phyloP scores from a whole-genome alignment of 2,113 vertebrate species.

The Mormyrus lacerda region DNA sequence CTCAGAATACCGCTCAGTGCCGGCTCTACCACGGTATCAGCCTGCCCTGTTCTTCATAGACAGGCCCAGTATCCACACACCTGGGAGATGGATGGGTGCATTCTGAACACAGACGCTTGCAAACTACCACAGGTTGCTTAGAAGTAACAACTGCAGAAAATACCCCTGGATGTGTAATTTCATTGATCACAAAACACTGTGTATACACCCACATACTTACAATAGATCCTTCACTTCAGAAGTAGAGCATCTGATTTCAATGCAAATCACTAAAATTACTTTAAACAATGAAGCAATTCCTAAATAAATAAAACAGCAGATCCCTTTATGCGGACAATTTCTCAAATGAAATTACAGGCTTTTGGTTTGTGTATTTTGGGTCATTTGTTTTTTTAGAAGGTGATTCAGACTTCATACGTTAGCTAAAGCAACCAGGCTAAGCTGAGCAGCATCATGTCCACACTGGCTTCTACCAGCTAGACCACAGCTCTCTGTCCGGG shows the following conservation, averaged over 20 bases:
- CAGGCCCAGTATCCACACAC: neutral
- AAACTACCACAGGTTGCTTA: neutral
- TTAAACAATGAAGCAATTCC: neutral
- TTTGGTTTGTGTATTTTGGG: neutral
- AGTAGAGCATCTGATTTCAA: neutral
- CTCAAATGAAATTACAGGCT: neutral
- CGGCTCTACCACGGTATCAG: neutral
- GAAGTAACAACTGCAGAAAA: neutral
- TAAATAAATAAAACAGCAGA: neutral
- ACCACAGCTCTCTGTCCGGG: neutral
- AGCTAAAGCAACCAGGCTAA: neutral
- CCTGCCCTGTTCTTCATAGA: neutral
- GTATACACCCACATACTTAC: neutral
- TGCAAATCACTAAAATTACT: neutral
- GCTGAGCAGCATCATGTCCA: neutral
- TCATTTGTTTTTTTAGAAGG: neutral
- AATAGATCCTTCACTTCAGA: neutral
- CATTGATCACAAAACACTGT: neutral
- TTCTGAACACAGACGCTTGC: neutral
- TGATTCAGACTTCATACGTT: neutral
- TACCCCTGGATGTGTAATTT: neutral
- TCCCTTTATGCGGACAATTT: neutral
- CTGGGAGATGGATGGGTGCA: neutral
- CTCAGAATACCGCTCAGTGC: neutral
- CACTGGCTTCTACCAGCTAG: neutral